Evolutionary conservation across 1,140 invertebrate species (phyloP).

Genomic region (Ditylenchus dipsaci): DNA sequence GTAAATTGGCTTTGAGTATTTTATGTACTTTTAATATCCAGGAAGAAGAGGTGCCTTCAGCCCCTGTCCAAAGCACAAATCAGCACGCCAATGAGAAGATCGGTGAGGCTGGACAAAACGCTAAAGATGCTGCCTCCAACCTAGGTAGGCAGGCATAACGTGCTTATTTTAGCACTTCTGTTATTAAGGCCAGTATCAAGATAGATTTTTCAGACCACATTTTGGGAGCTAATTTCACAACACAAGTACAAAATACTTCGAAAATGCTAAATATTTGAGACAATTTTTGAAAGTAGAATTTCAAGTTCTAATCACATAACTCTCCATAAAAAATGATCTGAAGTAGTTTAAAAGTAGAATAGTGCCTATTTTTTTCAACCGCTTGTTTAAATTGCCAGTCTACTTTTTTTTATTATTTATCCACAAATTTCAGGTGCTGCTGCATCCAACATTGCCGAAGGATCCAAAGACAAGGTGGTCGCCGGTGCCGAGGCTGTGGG

Average conservation of each 20-base stretch:
- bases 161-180: background rate
- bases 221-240: background rate
- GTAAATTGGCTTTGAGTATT: background rate
- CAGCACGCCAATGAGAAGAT: background rate
- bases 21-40: background rate
- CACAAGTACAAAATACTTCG: too few relatives aligned
- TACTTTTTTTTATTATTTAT: background rate
- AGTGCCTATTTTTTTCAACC: background rate
- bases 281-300: background rate
- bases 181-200: background rate
- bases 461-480: slow-evolving; percentile 20
- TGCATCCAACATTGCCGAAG: slow-evolving; percentile 13
- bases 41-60: background rate
- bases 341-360: background rate
- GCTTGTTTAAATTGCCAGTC: background rate
- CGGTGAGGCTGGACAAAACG: background rate
- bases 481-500: slow-evolving; percentile 15
- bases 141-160: background rate
- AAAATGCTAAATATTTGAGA: background rate
- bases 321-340: background rate
- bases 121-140: background rate
- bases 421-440: background rate
- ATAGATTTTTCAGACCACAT: too few relatives aligned
- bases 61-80: background rate
- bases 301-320: background rate